Conservation (phyloP, 2,888 invertebrate genomes). For the Callimorpha dominula region DNA sequence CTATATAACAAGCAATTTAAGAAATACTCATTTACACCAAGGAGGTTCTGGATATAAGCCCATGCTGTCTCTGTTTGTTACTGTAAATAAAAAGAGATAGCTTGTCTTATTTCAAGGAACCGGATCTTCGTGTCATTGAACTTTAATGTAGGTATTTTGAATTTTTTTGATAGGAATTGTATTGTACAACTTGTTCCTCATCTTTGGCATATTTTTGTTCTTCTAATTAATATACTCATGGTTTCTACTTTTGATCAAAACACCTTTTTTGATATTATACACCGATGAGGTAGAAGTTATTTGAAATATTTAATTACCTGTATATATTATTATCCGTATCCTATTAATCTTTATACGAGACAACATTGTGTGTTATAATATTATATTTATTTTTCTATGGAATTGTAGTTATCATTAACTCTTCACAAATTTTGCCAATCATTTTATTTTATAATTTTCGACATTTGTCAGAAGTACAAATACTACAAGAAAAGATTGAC, state of each 20-base stretch:
- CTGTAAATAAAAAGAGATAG: not conserved
- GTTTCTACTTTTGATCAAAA: slow-evolving; percentile 37
- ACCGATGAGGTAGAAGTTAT: slow-evolving; percentile 49
- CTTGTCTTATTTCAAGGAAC: not conserved
- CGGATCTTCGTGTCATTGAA: not conserved
- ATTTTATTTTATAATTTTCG: slow-evolving; percentile 5
- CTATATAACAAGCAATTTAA: not conserved
- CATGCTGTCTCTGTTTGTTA: not conserved
- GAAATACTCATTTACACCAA: not conserved
- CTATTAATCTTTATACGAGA: slow-evolving; percentile 51
- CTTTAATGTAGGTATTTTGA: not conserved
- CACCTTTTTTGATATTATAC: slow-evolving; percentile 20
- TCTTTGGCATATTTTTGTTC: slow-evolving; percentile 35
- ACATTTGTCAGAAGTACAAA: not conserved
- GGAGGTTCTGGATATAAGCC: not conserved
- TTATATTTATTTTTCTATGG: slow-evolving; percentile 78
- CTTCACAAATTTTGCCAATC: slow-evolving; percentile 60
- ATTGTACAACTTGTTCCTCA: slow-evolving; percentile 55
- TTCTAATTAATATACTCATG: slow-evolving; percentile 25
- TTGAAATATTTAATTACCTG: slow-evolving; percentile 33
- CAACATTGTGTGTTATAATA: slow-evolving; percentile 64
- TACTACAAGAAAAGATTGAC: not conserved
- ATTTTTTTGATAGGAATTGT: slow-evolving; percentile 16
- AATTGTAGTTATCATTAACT: slow-evolving; percentile 68
- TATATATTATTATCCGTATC: slow-evolving; percentile 43